A percentile compares a stretch with the other conserved stretches of the same genome.
Evolutionary conservation across 2,888 invertebrate species (phyloP).

Genomic region (Altica lythri): DNA sequence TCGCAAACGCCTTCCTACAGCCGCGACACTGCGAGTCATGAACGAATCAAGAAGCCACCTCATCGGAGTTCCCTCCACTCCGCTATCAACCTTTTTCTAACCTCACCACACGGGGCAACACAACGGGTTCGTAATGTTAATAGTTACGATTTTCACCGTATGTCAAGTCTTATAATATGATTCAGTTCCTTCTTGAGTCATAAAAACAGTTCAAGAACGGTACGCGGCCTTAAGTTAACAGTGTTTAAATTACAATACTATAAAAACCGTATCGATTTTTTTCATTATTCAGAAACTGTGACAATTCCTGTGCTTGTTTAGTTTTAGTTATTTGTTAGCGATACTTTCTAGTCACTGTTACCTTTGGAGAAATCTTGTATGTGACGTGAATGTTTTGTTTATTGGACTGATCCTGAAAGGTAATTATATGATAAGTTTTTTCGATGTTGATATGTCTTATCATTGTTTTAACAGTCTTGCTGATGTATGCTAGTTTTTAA

Average conservation of each 20-base stretch:
- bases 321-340: conserved; percentile 1
- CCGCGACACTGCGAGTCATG: conserved; percentile 18
- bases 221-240: background rate
- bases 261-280: conserved; percentile 23
- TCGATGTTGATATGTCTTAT: background rate
- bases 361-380: conserved; percentile 14
- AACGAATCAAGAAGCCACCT: conserved; percentile 29
- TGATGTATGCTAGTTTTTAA: background rate
- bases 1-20: background rate
- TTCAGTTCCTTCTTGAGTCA: conserved; percentile 12
- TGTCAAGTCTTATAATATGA: conserved; percentile 2
- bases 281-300: conserved; percentile 4
- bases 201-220: conserved; percentile 5
- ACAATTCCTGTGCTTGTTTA: conserved; percentile 9
- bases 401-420: conserved; percentile 12
- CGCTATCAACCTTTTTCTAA: conserved; percentile 24
- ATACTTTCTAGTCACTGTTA: conserved; percentile 8
- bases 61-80: conserved; percentile 18
- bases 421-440: conserved; percentile 11
- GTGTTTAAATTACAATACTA: conserved; percentile 8
- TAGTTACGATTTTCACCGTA: conserved; percentile 26
- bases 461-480: background rate
- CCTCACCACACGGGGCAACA: conserved; percentile 20
- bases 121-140: conserved; percentile 21
- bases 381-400: conserved; percentile 13